phyloP scores from a whole-genome alignment of 2,797 vertebrate genomes.

The Enteromius argenteus region DNA sequence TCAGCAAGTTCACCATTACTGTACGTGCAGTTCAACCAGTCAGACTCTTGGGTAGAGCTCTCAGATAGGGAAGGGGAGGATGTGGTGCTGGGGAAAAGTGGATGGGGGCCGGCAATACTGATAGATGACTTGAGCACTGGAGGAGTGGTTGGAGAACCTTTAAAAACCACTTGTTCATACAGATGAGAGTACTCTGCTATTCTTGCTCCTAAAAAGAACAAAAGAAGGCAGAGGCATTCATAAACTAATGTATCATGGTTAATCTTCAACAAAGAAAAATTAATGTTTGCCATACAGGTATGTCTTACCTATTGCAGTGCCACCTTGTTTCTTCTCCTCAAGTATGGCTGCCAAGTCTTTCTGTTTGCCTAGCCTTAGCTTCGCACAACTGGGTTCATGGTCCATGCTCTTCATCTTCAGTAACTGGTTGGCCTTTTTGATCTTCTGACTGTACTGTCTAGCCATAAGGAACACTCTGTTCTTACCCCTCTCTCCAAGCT shows the following conservation, averaged over 20 bases:
- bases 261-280: not conserved
- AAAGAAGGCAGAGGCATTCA: not conserved
- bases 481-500: conserved; percentile 86
- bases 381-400: conserved; percentile 81
- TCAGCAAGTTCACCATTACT: conserved; percentile 89
- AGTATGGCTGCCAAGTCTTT: conserved; percentile 94
- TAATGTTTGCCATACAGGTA: not conserved
- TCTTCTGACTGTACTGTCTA: conserved; percentile 98
- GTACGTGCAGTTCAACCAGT: conserved; percentile 91
- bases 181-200: conserved; percentile 98
- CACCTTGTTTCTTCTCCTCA: conserved; percentile 97
- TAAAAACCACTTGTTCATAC: conserved; percentile 94
- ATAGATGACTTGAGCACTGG: conserved; percentile 55
- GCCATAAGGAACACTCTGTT: conserved; percentile 96
- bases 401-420: conserved; percentile 93
- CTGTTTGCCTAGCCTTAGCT: conserved; percentile 77
- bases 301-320: conserved; percentile 91
- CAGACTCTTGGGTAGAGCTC: conserved; percentile 77
- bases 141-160: conserved; percentile 75
- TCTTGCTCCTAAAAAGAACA: conserved; percentile 84
- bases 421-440: conserved; percentile 96
- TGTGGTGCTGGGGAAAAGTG: conserved; percentile 51
- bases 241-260: not conserved
- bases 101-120: conserved; percentile 54
- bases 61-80: conserved; percentile 75